phyloP scores from a whole-genome alignment of 30 jellyfish, hydroid and myxozoan genomes.

The Mastigias papua region DNA sequence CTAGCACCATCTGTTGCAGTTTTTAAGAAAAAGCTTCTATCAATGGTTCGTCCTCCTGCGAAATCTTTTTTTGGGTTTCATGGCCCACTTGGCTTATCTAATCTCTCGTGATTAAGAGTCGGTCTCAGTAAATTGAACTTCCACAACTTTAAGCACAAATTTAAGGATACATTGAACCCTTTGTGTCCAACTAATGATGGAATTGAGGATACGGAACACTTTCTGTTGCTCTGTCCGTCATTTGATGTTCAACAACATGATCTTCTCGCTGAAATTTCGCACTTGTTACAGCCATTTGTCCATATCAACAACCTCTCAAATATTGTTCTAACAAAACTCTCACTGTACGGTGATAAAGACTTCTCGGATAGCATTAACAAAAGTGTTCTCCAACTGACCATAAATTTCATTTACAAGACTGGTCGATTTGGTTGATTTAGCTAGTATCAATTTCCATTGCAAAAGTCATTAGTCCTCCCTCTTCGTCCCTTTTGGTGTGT shows the following conservation, averaged over 20 bases:
- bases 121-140: slow-evolving; percentile 42
- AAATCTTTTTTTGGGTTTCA: slow-evolving; percentile 10
- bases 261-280: slow-evolving; percentile 46
- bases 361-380: slow-evolving; percentile 15
- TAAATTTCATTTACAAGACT: slow-evolving; percentile 26
- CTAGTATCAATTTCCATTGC: slow-evolving; percentile 9
- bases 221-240: slow-evolving; percentile 59
- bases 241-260: slow-evolving; percentile 47
- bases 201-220: slow-evolving; percentile 67
- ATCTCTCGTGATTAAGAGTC: slow-evolving; percentile 29
- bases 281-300: slow-evolving; percentile 26
- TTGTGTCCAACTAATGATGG: slow-evolving; percentile 56
- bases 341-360: slow-evolving; percentile 42
- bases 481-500: not conserved
- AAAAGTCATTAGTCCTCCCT: slow-evolving; percentile 10
- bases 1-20: slow-evolving; percentile 53
- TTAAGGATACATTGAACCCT: slow-evolving; percentile 34
- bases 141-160: slow-evolving; percentile 20
- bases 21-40: slow-evolving; percentile 14
- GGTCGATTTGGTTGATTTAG: slow-evolving; percentile 35
- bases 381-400: slow-evolving; percentile 38
- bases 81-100: slow-evolving; percentile 28
- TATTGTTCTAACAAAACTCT: slow-evolving; percentile 14
- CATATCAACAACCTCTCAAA: slow-evolving; percentile 48
- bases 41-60: slow-evolving; percentile 46